Evolutionary conservation across 2,113 vertebrate species (phyloP).

Genomic region (Toxotes chatareus): DNA sequence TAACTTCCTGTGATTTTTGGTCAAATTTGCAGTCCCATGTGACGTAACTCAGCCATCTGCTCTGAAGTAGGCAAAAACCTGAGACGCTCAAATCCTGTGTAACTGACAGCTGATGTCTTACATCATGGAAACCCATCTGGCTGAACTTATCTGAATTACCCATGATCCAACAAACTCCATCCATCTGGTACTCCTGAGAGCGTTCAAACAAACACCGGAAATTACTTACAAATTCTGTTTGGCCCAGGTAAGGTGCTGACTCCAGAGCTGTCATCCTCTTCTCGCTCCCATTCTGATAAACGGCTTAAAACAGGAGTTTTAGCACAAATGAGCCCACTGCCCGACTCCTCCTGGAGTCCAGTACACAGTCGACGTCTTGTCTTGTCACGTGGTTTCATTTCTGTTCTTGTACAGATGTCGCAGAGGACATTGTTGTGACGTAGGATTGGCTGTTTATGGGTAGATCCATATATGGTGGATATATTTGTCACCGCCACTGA

Average conservation of each 20-base stretch:
- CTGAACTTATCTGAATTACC: constrained; percentile 28
- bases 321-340: constrained; percentile 76
- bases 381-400: constrained; percentile 26
- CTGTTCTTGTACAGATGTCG: constrained; percentile 44
- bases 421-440: constrained; percentile 41
- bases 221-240: constrained; percentile 51
- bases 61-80: constrained; percentile 24
- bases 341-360: constrained; percentile 53
- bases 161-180: constrained; percentile 38
- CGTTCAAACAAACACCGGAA: constrained; percentile 38
- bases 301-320: constrained; percentile 55
- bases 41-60: constrained; percentile 55
- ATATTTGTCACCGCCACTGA: not conserved
- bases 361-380: constrained; percentile 13
- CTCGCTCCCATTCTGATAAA: constrained; percentile 30
- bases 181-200: constrained; percentile 33
- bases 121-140: constrained; percentile 68
- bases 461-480: not conserved
- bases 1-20: constrained; percentile 59
- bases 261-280: constrained; percentile 34
- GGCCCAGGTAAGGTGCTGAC: constrained; percentile 48
- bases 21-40: constrained; percentile 25
- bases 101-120: constrained; percentile 46
- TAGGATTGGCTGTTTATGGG: constrained; percentile 23
- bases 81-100: constrained; percentile 23